Base-by-base conservation (phyloP, 2,797 vertebrate genomes). In the Mus spretus region DNA sequence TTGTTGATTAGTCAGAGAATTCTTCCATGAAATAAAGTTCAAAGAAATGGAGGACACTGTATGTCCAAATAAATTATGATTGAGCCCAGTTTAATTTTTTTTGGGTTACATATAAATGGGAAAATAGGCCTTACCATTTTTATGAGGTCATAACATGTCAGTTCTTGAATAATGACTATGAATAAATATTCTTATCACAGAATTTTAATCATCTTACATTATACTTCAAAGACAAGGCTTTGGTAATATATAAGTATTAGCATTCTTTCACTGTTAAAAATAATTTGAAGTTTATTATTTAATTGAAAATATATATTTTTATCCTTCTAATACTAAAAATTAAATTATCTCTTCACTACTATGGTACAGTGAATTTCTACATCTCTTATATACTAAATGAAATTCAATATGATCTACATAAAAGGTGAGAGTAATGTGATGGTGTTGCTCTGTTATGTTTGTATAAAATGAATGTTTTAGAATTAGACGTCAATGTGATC, bases 161-260 rank as follows among this genome's bases (percentile, higher is more conserved):
- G 8, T 92, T 97, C 70, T n/a, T 97, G 97, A 98, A 96, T 94
- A 95, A 98, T 96, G 96, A 67, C 86, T 86, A 93, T 67, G 96
- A 96, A 97, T 98, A 98, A 98, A 98, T 97, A 98, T 67, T 74
- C 81, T 74, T 96, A 94, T 91, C 83, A 92, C 19, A 17, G 90
- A 97, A 97, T 97, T 96, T 97, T 97, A 98, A 98, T 98, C 90
- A 80, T 94, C 57, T 95, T 78, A 84, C 93, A 34, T 78, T 98
- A 67, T 87, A 83, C 83, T 94, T 97, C 72, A 55, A 92, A 97
- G 92, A 0, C 1, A 93, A 20, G 50, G 1, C 1, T 1, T 9
- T 17, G 37, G 65, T 77, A 96, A 95, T 89, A 90, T 94, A 94
- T 94, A 98, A 74, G 82, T 94, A 92, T 63, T 93, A 95, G 59